Evolutionary conservation across 2,888 invertebrate species (phyloP), one percentile per base, ranked within the genome.

Genomic region (Rutpela maculata): DNA sequence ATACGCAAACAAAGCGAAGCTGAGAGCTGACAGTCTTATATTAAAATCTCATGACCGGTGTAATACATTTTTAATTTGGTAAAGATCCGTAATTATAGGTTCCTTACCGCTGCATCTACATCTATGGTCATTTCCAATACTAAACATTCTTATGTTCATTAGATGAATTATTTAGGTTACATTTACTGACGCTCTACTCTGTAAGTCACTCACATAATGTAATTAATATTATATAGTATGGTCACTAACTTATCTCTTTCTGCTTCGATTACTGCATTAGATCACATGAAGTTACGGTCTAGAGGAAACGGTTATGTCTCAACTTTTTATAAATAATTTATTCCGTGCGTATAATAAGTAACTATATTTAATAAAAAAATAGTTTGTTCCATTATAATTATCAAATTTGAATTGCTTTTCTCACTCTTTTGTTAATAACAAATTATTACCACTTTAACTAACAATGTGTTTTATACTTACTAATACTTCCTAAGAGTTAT

Each of bases 231-330:
- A 69, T 68, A 35, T 18, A 31, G 50, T 75, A 76, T 70, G 76
- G 74, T 74, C 67, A 43, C 70, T 77, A 67, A 79, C 76, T 79
- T 75, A 82, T 79, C 78, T 78, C 76, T 80, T 82, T 77, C 78
- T 78, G 82, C 79, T 79, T 80, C 77, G 75, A 80, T 79, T 79
- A 63, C 68, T 77, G 73, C 78, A 74, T 76, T 78, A 78, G 74
- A 76, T 78, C 78, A 71, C 70, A 74, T 71, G 57, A 55, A 69
- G 78, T 77, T 79, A 79, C 79, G 81, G 78, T 81, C 79, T 76
- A 59, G 43, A 71, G 75, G 71, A 76, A 80, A 73, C 81, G 77
- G 77, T 76, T 74, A 43, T 66, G 75, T 78, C 77, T 77, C 74
- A 74, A 77, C 65, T 78, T 80, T 68, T 69, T 26, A 62, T 78